Evolutionary conservation across 2,888 invertebrate species (phyloP).

Genomic region (Cephus rjabovi): DNA sequence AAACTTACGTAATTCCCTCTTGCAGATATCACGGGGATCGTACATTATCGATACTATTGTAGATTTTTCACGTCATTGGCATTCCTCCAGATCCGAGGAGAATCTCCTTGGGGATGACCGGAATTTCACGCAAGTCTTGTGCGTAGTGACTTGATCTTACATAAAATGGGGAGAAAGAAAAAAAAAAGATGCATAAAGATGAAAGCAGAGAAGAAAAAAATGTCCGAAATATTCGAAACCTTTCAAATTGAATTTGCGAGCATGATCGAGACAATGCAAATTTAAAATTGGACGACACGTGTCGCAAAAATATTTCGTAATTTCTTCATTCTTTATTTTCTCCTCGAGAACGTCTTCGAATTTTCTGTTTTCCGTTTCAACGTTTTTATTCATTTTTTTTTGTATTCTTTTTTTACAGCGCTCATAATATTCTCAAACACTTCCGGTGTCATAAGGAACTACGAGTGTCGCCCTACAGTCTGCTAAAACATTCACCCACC

Average conservation of each 20-base stretch:
- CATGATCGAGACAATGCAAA: background rate
- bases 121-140: background rate
- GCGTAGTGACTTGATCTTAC: background rate
- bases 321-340: background rate
- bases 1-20: background rate
- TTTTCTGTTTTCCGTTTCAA: background rate
- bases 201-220: background rate
- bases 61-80: constrained; percentile 38
- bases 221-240: background rate
- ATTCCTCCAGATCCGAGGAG: constrained; percentile 28
- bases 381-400: background rate
- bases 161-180: background rate
- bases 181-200: background rate
- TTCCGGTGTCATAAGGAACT: constrained; percentile 58
- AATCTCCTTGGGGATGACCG: background rate
- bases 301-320: background rate
- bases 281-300: background rate
- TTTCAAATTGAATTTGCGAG: background rate
- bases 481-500: constrained; percentile 57
- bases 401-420: constrained; percentile 43
- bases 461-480: constrained; percentile 58
- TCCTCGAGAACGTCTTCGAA: background rate
- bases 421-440: constrained; percentile 48
- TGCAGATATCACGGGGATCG: background rate
- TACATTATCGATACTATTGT: constrained; percentile 31